phyloP scores from a whole-genome alignment of 2,888 invertebrate species.

The Melanostoma scalare region DNA sequence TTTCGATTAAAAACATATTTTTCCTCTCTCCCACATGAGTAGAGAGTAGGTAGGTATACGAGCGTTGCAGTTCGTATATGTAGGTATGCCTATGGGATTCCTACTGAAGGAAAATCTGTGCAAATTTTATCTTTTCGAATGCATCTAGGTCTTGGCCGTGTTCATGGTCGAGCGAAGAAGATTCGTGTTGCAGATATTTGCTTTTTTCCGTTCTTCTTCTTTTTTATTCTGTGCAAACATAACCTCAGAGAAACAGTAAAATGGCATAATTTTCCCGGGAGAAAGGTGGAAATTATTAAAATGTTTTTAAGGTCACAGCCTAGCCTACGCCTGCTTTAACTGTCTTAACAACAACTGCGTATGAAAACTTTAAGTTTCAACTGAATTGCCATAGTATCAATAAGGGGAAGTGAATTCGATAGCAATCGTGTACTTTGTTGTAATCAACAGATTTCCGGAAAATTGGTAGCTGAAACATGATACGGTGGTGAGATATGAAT shows the following conservation, averaged over 20 bases:
- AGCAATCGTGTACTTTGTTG: too few species aligned
- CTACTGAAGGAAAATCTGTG: conserved; percentile 33
- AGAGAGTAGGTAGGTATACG: conserved; percentile 18
- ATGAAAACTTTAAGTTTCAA: too few species aligned
- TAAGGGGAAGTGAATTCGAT: too few species aligned
- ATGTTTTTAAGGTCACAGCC: too few species aligned
- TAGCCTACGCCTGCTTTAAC: too few species aligned
- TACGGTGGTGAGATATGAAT: too few species aligned
- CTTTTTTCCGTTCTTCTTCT: conserved; percentile 1
- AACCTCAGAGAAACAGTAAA: conserved; percentile 3
- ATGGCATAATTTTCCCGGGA: too few species aligned
- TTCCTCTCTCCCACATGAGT: neutral
- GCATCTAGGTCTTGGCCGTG: conserved; percentile 70
- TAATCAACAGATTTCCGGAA: too few species aligned
- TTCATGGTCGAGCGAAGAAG: conserved; percentile 60
- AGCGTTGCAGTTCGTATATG: conserved; percentile 26
- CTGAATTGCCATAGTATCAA: too few species aligned
- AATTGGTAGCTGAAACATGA: too few species aligned
- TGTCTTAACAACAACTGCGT: too few species aligned
- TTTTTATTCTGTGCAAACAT: conserved; percentile 20
- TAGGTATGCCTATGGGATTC: conserved; percentile 44
- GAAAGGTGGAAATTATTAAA: too few species aligned
- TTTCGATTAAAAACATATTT: conserved; percentile 62
- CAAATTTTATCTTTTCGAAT: conserved; percentile 51
- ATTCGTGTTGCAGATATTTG: conserved; percentile 41